Evolutionary conservation across 1,140 invertebrate genomes (phyloP), one percentile per base, ranked within the genome.

Genomic region (Drepana arcuata): DNA sequence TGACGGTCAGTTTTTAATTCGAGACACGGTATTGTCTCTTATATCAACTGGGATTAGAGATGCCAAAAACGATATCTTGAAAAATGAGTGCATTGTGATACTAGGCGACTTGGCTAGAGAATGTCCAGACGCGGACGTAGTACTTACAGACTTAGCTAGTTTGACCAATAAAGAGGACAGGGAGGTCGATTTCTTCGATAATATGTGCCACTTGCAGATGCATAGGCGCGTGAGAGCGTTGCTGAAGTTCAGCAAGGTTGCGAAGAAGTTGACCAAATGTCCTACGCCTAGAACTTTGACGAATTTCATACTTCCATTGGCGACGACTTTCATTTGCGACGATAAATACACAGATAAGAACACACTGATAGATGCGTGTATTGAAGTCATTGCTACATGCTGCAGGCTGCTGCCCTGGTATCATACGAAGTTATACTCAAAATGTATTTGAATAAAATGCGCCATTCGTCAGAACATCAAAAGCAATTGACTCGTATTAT

Each of bases 141-240:
- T 92, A 5, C 67, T 95, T 4, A 83, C 86, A n/a, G 94, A 97
- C 79, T 84, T 98, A 15, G 77, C 86, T 1, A 69, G 85, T 10
- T 80, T 97, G 1, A 85, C 87, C 0, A 90, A 93, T 64, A 88
- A 89, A 54, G 81, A 84, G 18, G 94, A 98, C 68, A 71, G 84
- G 0, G 96, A 99, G 70, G 89, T 93, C 0, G 95, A 98, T 75
- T 97, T 98, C 83, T 99, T 97, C 65, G 93, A 96, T 52, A 98
- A 97, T 62, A 91, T 96, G 50, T 87, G 89, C 18, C 96, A 99
- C 84, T 77, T 94, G 21, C 93, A 97, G 83, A 80, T 91, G 9
- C 93, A 96, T 61, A 87, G 95, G 51, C 89, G 92, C 64, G 89
- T 91, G 0, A 86, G 92, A 55, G 95, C 94, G 0, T 62, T 97